Evolutionary conservation across 2,888 invertebrate genomes (phyloP).

Genomic region (Pammene fasciana): DNA sequence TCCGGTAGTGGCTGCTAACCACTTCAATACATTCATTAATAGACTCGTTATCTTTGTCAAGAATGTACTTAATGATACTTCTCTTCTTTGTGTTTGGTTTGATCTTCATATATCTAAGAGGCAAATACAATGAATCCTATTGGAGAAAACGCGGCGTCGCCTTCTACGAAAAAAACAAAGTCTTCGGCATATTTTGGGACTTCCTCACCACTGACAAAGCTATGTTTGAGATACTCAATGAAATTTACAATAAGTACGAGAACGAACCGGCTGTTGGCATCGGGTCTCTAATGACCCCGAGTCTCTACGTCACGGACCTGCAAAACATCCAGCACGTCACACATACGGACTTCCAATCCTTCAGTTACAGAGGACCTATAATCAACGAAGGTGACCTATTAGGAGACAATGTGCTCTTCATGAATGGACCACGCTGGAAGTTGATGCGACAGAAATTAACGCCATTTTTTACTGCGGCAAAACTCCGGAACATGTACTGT

Average conservation of each 20-base stretch:
- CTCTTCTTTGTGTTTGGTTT: not conserved
- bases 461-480: slow-evolving; percentile 64
- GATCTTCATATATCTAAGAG: slow-evolving; percentile 18
- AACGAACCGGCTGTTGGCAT: slow-evolving; percentile 53
- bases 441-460: slow-evolving; percentile 64
- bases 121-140: slow-evolving; percentile 56
- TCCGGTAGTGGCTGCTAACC: not conserved
- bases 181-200: slow-evolving; percentile 58
- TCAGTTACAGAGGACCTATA: slow-evolving; percentile 57
- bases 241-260: slow-evolving; percentile 57
- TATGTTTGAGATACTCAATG: slow-evolving; percentile 54
- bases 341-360: slow-evolving; percentile 57
- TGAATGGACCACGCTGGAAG: slow-evolving; percentile 64
- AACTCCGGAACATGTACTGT: slow-evolving; percentile 69
- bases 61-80: slow-evolving; percentile 28
- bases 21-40: not conserved
- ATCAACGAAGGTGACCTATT: slow-evolving; percentile 54
- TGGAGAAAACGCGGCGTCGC: slow-evolving; percentile 63
- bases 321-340: slow-evolving; percentile 56
- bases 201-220: slow-evolving; percentile 51
- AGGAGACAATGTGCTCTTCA: slow-evolving; percentile 58
- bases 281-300: slow-evolving; percentile 45
- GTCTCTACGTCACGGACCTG: slow-evolving; percentile 55
- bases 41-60: not conserved
- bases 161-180: slow-evolving; percentile 54